Conservation (phyloP, 2,888 invertebrate genomes). For the Thumatha senex region DNA sequence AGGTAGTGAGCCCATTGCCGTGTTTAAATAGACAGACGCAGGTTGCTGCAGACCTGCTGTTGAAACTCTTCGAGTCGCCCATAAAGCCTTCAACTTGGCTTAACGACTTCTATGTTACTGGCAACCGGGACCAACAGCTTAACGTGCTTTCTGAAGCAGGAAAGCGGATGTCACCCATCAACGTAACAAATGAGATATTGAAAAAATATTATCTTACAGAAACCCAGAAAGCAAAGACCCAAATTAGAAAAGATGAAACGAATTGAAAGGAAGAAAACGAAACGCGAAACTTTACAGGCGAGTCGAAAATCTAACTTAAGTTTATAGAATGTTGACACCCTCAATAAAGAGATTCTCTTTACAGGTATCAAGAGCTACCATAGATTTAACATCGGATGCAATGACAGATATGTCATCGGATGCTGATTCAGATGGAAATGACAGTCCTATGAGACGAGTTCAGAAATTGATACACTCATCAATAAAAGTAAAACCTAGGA, state of each 20-base stretch:
- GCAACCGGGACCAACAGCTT: too few relatives aligned
- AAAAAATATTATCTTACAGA: conserved; percentile 47
- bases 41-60: too few relatives aligned
- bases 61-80: too few relatives aligned
- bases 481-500: conserved; percentile 63
- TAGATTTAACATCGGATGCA: conserved; percentile 86
- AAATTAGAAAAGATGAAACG: conserved; percentile 72
- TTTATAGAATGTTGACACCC: too few relatives aligned
- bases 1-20: too few relatives aligned
- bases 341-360: conserved; percentile 14
- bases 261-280: conserved; percentile 72
- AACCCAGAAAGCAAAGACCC: conserved; percentile 59
- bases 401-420: conserved; percentile 86
- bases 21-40: too few relatives aligned
- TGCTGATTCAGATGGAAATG: conserved; percentile 79
- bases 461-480: conserved; percentile 69
- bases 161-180: too few relatives aligned
- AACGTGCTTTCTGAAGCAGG: too few relatives aligned
- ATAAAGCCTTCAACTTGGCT: too few relatives aligned
- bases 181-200: background rate
- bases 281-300: conserved; percentile 84
- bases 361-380: conserved; percentile 83
- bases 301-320: background rate
- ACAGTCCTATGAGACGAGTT: conserved; percentile 73
- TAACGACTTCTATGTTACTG: too few relatives aligned